phyloP scores from a whole-genome alignment of 2,797 vertebrate genomes.

The Myotis vivesi region DNA sequence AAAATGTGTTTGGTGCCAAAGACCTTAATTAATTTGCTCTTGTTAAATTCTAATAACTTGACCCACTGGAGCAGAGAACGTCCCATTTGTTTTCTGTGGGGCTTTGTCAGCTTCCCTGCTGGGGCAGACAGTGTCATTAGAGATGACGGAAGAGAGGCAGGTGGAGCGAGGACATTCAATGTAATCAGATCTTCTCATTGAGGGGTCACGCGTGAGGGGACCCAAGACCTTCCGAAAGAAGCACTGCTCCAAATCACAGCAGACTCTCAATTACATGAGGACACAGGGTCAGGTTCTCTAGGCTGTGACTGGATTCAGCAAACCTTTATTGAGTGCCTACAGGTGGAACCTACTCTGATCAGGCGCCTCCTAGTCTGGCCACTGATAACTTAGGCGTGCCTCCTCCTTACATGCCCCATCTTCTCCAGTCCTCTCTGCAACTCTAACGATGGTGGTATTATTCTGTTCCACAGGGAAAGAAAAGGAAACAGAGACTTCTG shows the following conservation, averaged over 20 bases:
- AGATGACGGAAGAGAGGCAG: slow-evolving; percentile 28
- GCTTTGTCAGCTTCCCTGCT: slow-evolving; percentile 29
- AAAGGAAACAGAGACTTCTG: background rate
- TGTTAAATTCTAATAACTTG: slow-evolving; percentile 79
- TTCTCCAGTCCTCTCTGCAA: background rate
- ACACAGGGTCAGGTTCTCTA: background rate
- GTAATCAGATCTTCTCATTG: slow-evolving; percentile 16
- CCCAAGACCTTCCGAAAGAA: background rate
- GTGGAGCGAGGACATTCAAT: background rate
- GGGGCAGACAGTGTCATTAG: slow-evolving; percentile 5
- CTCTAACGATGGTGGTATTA: background rate
- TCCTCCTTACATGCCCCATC: accelerated
- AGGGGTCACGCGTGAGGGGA: background rate
- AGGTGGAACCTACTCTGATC: background rate
- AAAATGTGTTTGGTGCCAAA: slow-evolving; percentile 65
- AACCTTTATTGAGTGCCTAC: background rate
- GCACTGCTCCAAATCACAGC: background rate
- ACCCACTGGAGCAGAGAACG: slow-evolving; percentile 79
- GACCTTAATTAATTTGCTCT: slow-evolving; percentile 79
- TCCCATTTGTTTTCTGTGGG: slow-evolving; percentile 66
- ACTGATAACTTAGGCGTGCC: background rate
- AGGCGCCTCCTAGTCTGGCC: background rate
- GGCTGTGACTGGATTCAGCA: background rate
- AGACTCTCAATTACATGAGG: background rate
- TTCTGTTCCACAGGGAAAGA: background rate